Conservation (phyloP, 1,140 invertebrate genomes). For the Drosophila teissieri region DNA sequence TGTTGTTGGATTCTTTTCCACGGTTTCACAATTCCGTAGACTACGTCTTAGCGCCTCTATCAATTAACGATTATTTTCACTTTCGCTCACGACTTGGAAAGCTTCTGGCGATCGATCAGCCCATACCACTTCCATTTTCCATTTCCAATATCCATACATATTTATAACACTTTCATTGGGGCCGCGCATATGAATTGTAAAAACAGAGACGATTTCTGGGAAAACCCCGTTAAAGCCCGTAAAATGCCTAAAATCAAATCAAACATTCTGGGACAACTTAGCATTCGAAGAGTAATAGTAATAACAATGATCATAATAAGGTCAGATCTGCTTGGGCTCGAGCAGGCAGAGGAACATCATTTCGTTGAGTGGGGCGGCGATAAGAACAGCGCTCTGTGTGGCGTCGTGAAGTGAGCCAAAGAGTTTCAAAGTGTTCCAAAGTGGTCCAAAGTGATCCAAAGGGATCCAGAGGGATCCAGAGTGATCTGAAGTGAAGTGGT, state of each 20-base stretch:
- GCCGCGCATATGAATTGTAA: constrained; percentile 39
- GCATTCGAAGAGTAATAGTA: constrained; percentile 46
- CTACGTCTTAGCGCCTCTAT: constrained; percentile 13
- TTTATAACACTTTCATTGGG: constrained; percentile 72
- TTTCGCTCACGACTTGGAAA: constrained; percentile 66
- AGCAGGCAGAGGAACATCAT: constrained; percentile 6
- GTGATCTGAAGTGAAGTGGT: constrained; percentile 52
- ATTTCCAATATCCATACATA: constrained; percentile 45
- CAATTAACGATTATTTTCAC: constrained; percentile 59
- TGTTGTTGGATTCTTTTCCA: neutral
- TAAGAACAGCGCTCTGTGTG: constrained; percentile 43
- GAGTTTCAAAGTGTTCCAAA: constrained; percentile 37
- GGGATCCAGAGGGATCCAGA: constrained; percentile 34
- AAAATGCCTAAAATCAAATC: constrained; percentile 61
- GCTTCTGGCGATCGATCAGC: constrained; percentile 18
- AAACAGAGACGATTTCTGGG: constrained; percentile 36
- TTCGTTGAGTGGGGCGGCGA: neutral
- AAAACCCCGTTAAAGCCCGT: constrained; percentile 57
- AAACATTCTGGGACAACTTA: constrained; percentile 21
- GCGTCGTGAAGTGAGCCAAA: constrained; percentile 41
- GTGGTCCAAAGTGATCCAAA: constrained; percentile 36
- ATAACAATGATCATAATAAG: constrained; percentile 54
- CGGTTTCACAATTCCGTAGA: neutral
- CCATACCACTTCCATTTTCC: constrained; percentile 5
- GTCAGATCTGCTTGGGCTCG: constrained; percentile 1